phyloP scores from a whole-genome alignment of 2,113 vertebrate genomes.

The Laticauda laticaudata region DNA sequence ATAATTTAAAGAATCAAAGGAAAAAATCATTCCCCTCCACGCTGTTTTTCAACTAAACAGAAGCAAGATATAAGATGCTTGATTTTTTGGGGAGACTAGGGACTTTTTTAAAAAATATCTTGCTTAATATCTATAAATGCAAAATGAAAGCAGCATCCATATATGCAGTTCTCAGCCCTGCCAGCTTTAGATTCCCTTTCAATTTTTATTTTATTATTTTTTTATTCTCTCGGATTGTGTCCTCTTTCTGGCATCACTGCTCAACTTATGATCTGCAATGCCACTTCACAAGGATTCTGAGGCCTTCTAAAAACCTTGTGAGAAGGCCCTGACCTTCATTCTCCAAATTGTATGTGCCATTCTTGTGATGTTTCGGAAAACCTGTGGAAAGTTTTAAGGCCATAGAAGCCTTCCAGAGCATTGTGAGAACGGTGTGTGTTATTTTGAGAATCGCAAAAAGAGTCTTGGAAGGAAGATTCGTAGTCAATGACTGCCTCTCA shows the following conservation, averaged over 20 bases:
- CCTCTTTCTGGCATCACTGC: not conserved
- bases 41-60: not conserved
- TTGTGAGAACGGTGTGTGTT: not conserved
- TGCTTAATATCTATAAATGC: not conserved
- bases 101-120: not conserved
- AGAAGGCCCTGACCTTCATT: not conserved
- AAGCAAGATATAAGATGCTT: not conserved
- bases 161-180: not conserved
- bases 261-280: not conserved
- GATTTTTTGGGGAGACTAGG: not conserved
- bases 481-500: not conserved
- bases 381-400: not conserved
- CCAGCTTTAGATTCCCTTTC: not conserved
- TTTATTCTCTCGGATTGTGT: not conserved
- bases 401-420: not conserved
- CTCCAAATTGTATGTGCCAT: not conserved
- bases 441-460: not conserved
- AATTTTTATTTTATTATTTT: too few relatives aligned
- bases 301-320: not conserved
- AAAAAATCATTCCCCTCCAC: not conserved
- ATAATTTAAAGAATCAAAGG: not conserved
- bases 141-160: not conserved
- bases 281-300: not conserved
- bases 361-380: not conserved
- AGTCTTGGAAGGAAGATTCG: not conserved